A percentile compares a stretch with the other conserved stretches of the same genome.
Conservation (phyloP, 2,797 vertebrate genomes). For the Anabas testudineus region DNA sequence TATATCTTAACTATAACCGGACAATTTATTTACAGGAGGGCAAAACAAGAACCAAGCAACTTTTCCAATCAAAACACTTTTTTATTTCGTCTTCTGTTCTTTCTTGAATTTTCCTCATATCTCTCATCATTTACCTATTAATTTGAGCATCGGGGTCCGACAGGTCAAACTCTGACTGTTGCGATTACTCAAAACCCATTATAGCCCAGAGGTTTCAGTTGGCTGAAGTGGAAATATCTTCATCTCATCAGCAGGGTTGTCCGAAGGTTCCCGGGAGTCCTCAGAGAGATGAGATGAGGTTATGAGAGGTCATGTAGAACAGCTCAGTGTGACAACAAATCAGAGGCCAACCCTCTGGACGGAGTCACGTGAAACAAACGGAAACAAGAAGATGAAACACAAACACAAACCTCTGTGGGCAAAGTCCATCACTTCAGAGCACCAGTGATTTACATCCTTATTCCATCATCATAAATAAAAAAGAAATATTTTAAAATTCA, state of each 20-base stretch:
- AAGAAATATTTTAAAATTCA: constrained; percentile 11
- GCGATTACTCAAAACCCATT: constrained; percentile 49
- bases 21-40: constrained; percentile 67
- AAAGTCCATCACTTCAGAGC: constrained; percentile 35
- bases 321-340: constrained; percentile 82
- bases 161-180: constrained; percentile 40
- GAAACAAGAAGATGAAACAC: constrained; percentile 71
- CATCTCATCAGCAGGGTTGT: constrained; percentile 74
- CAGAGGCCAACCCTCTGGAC: constrained; percentile 81
- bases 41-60: constrained; percentile 60
- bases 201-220: constrained; percentile 55
- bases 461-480: constrained; percentile 26
- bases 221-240: constrained; percentile 78
- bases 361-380: constrained; percentile 70
- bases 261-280: constrained; percentile 70
- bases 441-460: constrained; percentile 22
- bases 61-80: constrained; percentile 20
- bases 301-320: constrained; percentile 82
- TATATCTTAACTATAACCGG: constrained; percentile 77
- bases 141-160: constrained; percentile 29
- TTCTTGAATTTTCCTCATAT: constrained; percentile 1
- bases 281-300: constrained; percentile 75
- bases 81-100: background rate
- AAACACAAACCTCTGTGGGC: constrained; percentile 58
- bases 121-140: constrained; percentile 13